These are phyloP conservation scores for Larimichthys crocea DNA, from an alignment of 2,113 vertebrate species.

Conservation along the genomic window DNA sequence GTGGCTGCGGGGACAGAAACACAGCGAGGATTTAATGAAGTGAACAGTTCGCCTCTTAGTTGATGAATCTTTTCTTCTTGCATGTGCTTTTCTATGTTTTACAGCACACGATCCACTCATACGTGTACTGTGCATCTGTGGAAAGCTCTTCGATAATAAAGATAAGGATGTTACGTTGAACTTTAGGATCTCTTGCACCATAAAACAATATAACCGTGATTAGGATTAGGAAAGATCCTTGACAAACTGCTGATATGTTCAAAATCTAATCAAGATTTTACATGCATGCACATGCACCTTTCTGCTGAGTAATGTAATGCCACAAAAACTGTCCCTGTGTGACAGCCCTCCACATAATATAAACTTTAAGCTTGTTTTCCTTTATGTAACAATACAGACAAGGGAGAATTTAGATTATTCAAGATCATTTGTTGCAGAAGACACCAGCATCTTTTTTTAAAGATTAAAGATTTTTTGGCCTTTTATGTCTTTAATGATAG, in stretches of 20 bases:
- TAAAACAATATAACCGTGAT: conserved; percentile 67
- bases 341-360: neutral
- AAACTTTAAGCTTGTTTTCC: neutral
- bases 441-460: neutral
- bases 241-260: conserved; percentile 67
- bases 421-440: neutral
- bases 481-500: too few species aligned
- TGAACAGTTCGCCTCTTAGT: neutral
- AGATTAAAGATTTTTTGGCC: too few species aligned
- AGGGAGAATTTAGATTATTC: neutral
- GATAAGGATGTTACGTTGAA: conserved; percentile 70
- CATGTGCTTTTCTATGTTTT: conserved; percentile 22
- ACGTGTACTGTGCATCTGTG: neutral
- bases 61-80: neutral
- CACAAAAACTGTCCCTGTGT: neutral
- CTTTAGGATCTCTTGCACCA: conserved; percentile 64
- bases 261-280: conserved; percentile 72
- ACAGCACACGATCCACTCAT: neutral
- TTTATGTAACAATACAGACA: neutral
- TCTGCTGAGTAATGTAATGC: conserved; percentile 21
- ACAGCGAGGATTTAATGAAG: neutral
- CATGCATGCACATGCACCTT: conserved; percentile 15
- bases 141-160: conserved; percentile 40
- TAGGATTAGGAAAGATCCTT: conserved; percentile 50
- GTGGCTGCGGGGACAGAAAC: conserved; percentile 85